These are phyloP conservation scores for Labeo catla DNA, from an alignment of 2,113 vertebrate species.

Conservation along the genomic window DNA sequence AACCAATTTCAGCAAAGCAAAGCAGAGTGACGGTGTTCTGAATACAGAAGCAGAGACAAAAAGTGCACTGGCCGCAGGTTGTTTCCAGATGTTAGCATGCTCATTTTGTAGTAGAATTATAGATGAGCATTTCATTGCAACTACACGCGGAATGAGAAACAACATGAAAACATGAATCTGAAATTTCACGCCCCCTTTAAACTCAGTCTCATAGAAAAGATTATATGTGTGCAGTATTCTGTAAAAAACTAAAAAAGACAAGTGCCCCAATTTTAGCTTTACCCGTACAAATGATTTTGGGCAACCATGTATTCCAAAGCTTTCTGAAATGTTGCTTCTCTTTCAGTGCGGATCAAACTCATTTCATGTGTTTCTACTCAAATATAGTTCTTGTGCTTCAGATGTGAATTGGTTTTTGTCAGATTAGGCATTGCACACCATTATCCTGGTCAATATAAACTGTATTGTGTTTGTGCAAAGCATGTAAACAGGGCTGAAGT, in stretches of 20 bases:
- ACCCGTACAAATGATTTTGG: background rate
- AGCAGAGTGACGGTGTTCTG: background rate
- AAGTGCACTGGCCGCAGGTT: background rate
- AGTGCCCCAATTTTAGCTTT: constrained; percentile 15
- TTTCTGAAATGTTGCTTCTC: background rate
- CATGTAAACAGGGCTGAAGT: background rate
- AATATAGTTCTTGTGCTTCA: background rate
- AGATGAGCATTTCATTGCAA: constrained; percentile 12
- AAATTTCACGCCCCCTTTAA: constrained; percentile 6
- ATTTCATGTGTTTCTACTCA: constrained; percentile 2
- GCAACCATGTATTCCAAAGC: constrained; percentile 13
- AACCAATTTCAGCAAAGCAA: background rate
- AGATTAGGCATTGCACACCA: background rate
- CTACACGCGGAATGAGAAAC: background rate
- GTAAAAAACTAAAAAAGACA: background rate
- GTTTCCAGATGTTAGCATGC: constrained; percentile 5
- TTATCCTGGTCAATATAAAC: background rate
- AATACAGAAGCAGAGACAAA: background rate
- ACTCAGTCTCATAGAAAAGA: constrained; percentile 1
- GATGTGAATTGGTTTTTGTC: background rate
- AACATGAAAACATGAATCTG: background rate
- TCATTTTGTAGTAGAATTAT: background rate
- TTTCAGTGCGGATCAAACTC: background rate
- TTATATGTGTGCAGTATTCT: background rate
- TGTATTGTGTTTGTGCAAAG: background rate